These are phyloP conservation scores for Rhinoraja longicauda DNA, from an alignment of 2,797 vertebrate species.

Conservation along the genomic window DNA sequence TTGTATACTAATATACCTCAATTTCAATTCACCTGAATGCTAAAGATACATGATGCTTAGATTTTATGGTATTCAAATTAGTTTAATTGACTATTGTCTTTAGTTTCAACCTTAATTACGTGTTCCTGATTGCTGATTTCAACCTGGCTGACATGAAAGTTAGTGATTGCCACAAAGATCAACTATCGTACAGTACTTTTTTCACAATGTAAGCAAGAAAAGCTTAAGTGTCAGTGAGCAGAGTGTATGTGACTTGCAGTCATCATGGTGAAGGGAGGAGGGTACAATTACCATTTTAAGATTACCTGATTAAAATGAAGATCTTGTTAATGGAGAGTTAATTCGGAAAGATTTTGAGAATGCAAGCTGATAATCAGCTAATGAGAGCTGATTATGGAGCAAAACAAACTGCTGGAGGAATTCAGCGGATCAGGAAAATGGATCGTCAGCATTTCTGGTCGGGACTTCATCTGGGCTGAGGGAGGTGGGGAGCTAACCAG, in stretches of 20 bases:
- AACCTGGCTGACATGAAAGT: background rate
- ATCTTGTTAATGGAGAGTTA: background rate
- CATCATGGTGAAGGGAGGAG: background rate
- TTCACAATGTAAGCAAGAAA: background rate
- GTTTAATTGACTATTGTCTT: background rate
- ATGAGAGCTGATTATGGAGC: background rate
- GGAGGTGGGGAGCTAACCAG: no score
- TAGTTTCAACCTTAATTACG: conserved; percentile 2
- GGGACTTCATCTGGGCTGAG: no score
- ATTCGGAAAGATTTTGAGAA: background rate
- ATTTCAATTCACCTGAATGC: background rate
- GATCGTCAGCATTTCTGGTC: no score
- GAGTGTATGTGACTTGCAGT: background rate
- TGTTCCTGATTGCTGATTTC: background rate
- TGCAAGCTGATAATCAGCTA: background rate
- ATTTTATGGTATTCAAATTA: background rate
- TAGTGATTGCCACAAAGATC: background rate
- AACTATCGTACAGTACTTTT: background rate
- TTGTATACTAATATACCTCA: background rate
- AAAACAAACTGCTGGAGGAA: no score
- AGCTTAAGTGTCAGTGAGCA: background rate
- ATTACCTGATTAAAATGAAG: background rate
- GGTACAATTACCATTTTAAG: background rate
- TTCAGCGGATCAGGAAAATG: no score
- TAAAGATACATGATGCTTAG: background rate